Evolutionary conservation across 2,113 vertebrate genomes (phyloP), one percentile per base, ranked within the genome.

Genomic region (Laterallus jamaicensis): DNA sequence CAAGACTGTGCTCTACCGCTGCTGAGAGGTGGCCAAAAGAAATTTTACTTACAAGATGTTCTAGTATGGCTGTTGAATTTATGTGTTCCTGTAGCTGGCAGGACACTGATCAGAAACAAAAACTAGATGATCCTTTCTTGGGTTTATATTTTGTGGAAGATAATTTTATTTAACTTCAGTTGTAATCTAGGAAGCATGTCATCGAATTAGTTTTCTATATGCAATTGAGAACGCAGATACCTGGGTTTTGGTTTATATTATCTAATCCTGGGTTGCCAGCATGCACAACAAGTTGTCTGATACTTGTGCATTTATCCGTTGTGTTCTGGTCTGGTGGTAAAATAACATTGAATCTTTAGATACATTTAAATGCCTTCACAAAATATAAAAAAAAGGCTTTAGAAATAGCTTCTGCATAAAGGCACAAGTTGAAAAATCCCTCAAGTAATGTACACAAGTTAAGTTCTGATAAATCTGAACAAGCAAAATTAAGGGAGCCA

Each of bases 1-100:
- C 99, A 99, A 97, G 99, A 99, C 96, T 99, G 99, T 82, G 99
- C 99, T 88, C 98, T 99, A 66, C 99, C 99, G 0, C 98, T 99
- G 69, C 98, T 99, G 90, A 98, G 96, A 98, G 99, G 99, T 99
- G 82, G 95, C 58, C 96, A n/a, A 83, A 75, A 75, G 24, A 59
- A 56, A 35, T 42, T 63, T 9, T 2, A 35, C 20, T 5, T 56
- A 29, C 11, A 56, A 58, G 31, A 90, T 69, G 14, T 68, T 90
- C 20, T 63, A 54, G 35, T 39, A 26, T 9, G 85, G 2, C 42
- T 84, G 1, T 29, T 89, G 25, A 7, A 15, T 82, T 73, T 87
- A 17, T 50, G 22, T 58, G 40, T 75, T 59, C 15, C n/a, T 77
- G 12, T 50, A 69, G 49, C 58, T 82, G 35, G 4, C 35, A 70